phyloP scores from a whole-genome alignment of 1,140 invertebrate genomes.

The Euwallacea similis region DNA sequence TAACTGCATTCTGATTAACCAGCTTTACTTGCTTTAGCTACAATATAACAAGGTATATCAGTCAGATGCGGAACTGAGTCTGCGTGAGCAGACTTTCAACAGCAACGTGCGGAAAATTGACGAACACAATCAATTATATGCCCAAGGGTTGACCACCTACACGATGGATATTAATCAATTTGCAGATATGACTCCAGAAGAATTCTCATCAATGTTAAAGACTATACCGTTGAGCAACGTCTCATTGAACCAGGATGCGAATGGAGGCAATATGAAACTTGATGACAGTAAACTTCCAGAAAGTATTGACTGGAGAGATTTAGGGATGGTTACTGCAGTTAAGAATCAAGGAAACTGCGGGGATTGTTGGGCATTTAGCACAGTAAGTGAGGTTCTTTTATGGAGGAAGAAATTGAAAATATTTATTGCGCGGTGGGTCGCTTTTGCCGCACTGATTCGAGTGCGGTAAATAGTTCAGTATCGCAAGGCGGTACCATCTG shows the following conservation, averaged over 20 bases:
- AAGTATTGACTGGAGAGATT: slow-evolving; percentile 77
- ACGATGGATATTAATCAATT: slow-evolving; percentile 37
- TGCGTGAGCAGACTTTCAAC: slow-evolving; percentile 59
- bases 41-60: slow-evolving; percentile 1
- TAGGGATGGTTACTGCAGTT: slow-evolving; percentile 82
- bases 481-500: slow-evolving; percentile 56
- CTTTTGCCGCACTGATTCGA: slow-evolving; percentile 25
- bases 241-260: background rate
- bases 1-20: background rate
- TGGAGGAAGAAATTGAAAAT: slow-evolving; percentile 20
- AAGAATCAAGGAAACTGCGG: slow-evolving; percentile 92
- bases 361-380: slow-evolving; percentile 89
- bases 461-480: slow-evolving; percentile 29
- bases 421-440: slow-evolving; percentile 8
- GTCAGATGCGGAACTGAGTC: background rate
- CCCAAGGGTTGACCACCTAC: slow-evolving; percentile 26
- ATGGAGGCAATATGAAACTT: too few species aligned
- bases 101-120: slow-evolving; percentile 27
- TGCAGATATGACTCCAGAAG: slow-evolving; percentile 34
- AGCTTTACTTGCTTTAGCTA: background rate
- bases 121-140: slow-evolving; percentile 27
- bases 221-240: background rate
- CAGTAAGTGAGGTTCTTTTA: slow-evolving; percentile 57
- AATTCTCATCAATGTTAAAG: slow-evolving; percentile 20
- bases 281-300: background rate